phyloP scores from a whole-genome alignment of 2,888 invertebrate species.

The Thysanoteuthis rhombus region DNA sequence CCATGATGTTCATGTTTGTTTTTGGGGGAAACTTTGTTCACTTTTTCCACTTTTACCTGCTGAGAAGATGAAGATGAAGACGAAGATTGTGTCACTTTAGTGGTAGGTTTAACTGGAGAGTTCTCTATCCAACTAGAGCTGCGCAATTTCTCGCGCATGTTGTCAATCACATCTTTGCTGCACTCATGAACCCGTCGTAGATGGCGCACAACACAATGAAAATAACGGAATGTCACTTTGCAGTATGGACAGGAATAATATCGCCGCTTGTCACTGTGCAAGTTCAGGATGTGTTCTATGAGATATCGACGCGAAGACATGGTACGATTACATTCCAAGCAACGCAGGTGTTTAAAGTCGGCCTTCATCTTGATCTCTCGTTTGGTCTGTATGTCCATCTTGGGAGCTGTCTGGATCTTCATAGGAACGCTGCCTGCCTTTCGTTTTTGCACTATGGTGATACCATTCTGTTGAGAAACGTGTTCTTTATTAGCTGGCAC shows the following conservation, averaged over 20 bases:
- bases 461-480: not conserved
- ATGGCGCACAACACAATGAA: constrained; percentile 63
- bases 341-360: constrained; percentile 48
- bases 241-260: constrained; percentile 85
- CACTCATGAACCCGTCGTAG: constrained; percentile 57
- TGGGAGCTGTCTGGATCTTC: not conserved
- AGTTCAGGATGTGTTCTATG: constrained; percentile 79
- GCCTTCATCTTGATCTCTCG: constrained; percentile 33
- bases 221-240: constrained; percentile 73
- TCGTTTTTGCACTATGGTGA: not conserved
- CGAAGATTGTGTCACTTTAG: not conserved
- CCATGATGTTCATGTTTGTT: constrained; percentile 17
- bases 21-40: not conserved
- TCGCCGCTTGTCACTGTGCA: constrained; percentile 77
- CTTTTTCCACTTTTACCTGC: not conserved
- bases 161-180: constrained; percentile 54
- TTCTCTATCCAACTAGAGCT: constrained; percentile 26
- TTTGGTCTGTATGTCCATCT: constrained; percentile 16
- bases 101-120: constrained; percentile 2
- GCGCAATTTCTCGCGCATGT: constrained; percentile 52
- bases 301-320: constrained; percentile 82
- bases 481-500: not conserved
- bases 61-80: not conserved
- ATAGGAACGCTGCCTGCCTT: not conserved
- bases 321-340: constrained; percentile 72